Conservation (phyloP, 2,888 invertebrate genomes). For the Elegia similella region DNA sequence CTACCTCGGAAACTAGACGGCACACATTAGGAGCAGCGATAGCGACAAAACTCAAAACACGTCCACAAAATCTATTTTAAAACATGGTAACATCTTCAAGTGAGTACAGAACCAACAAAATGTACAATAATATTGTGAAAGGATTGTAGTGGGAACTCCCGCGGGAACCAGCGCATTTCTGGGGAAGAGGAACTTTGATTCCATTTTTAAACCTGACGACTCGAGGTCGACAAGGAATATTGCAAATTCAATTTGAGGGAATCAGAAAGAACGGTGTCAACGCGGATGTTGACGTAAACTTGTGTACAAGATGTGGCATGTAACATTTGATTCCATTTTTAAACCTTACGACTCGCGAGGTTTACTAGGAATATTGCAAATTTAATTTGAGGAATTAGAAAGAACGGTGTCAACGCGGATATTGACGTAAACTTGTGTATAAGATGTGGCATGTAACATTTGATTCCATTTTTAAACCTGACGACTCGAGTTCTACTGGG, state of each 20-base stretch:
- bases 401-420: constrained; percentile 21
- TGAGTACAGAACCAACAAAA: not conserved
- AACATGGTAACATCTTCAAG: not conserved
- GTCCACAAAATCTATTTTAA: not conserved
- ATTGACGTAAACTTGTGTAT: not conserved
- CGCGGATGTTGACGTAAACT: constrained; percentile 11
- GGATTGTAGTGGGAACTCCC: constrained; percentile 23
- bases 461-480: constrained; percentile 39
- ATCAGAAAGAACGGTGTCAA: constrained; percentile 30
- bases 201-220: constrained; percentile 40
- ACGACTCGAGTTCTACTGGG: constrained; percentile 36
- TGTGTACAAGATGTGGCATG: not conserved
- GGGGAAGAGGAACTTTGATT: constrained; percentile 32
- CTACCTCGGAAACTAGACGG: too few relatives aligned
- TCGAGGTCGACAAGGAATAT: constrained; percentile 38
- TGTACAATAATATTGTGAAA: constrained; percentile 22
- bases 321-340: constrained; percentile 35
- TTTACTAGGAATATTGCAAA: constrained; percentile 42
- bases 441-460: constrained; percentile 9
- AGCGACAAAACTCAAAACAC: not conserved
- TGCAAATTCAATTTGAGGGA: constrained; percentile 44
- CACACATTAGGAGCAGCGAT: too few relatives aligned
- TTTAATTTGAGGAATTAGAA: constrained; percentile 41
- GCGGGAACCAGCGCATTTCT: constrained; percentile 22
- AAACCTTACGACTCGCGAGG: constrained; percentile 36